Evolutionary conservation across 2,113 vertebrate species (phyloP).

Genomic region (Pseudonaja textilis): DNA sequence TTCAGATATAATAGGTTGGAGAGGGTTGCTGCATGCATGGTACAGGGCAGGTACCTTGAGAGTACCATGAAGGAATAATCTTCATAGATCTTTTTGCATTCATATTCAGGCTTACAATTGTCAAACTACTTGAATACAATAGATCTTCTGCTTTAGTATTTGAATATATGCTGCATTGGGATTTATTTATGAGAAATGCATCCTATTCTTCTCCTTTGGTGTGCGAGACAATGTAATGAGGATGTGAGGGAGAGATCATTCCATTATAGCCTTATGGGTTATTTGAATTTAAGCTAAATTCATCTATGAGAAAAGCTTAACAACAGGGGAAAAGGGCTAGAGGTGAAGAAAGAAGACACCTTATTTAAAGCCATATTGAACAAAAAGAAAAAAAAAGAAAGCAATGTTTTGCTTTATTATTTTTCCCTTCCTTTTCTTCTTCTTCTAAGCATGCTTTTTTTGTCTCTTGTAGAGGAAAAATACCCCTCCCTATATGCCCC

Average conservation of each 20-base stretch:
- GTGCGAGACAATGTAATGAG: not conserved
- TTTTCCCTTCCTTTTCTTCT: too few relatives aligned
- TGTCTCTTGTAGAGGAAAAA: not conserved
- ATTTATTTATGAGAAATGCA: not conserved
- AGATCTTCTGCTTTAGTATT: not conserved
- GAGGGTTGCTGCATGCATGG: not conserved
- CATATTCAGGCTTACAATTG: not conserved
- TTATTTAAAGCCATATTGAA: not conserved
- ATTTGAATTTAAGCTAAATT: not conserved
- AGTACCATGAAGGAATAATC: not conserved
- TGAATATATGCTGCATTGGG: not conserved
- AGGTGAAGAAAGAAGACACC: not conserved
- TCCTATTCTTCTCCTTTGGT: not conserved
- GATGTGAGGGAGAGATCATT: not conserved
- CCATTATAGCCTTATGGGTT: not conserved
- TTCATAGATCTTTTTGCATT: slow-evolving; percentile 17
- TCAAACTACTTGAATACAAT: not conserved
- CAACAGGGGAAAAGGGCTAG: not conserved
- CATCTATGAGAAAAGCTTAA: not conserved
- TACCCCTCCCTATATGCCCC: not conserved
- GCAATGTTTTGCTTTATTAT: not conserved
- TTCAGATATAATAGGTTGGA: not conserved
- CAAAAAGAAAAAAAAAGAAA: not conserved
- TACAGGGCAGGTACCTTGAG: not conserved
- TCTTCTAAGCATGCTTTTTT: not conserved